Evolutionary conservation across 2,888 invertebrate genomes (phyloP), one percentile per base, ranked within the genome.

Genomic region (Andrena haemorrhoa): DNA sequence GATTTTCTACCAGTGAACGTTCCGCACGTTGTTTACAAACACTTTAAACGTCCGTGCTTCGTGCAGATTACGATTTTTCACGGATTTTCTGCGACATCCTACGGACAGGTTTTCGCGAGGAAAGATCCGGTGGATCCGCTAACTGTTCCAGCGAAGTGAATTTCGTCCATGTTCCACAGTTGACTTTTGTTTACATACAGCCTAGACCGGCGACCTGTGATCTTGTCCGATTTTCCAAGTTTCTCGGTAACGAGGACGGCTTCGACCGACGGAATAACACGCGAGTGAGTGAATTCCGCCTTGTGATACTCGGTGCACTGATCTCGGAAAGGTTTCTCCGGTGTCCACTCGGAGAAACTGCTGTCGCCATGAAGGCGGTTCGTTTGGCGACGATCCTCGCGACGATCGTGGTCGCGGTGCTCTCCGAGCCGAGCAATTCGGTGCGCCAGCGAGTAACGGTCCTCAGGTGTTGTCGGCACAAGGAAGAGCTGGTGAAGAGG

Each of bases 391-490:
- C 56, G 29, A 56, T 82, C 20, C 12, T 82, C 10, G 74, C 71
- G 16, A n/a, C 35, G 29, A 23, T 81, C 23, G 29, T 75, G 26
- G 16, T 74, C 6, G 47, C 64, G 2, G 72, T 49, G 8, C 2
- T 49, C 2, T 56, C 74, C 29, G 88, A 88, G n/a, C 86, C 89
- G n/a, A 86, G 65, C 29, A 83, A 86, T 56, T 41, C 72, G 35
- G 31, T 47, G 16, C 77, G 64, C 26, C 61, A 68, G 1, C 80
- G 76, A 64, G 93, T 94, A 60, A 91, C 88, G 58, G 93, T 95
- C 64, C 94, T 95, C 86, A 95, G 95, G 91, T 96, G 95, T 92
- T 96, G 96, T 90, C 94, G 93, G 33, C 92, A 94, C 80, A 95
- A 95, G 65, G 95, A 95, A 90, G 94, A 94, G 84, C 92, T 95